Base-by-base conservation (phyloP, 2,797 vertebrate genomes). In the Eospalax fontanierii region DNA sequence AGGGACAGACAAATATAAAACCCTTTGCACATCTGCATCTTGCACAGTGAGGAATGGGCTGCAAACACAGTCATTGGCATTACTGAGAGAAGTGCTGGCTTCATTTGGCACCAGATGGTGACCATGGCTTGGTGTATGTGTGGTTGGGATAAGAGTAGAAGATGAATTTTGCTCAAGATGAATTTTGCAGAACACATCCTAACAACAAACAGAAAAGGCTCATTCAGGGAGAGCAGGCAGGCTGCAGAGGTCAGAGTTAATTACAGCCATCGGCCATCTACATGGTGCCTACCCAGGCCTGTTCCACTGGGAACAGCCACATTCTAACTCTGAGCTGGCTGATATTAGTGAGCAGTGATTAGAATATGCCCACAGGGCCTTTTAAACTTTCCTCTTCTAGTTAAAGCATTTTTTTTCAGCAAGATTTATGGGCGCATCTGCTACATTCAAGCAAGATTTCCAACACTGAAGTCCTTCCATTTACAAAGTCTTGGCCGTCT, bases 281-380 rank as follows among this genome's bases (percentile, higher is more conserved):
- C 93, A 86, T 18, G 0, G 94, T 93, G 97, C 96, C 4, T 96
- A 97, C 97, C 91, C 88, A 0, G 96, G 94, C 95, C 97, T 92
- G 97, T 97, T 98, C 98, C 96, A 1, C 91, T 96, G 98, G 97
- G 98, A 98, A 89, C 96, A 24, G 95, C 19, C 66, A 30, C 95
- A 19, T 93, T 98, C 97, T 97, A 96, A 83, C 66, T 95, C 97
- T 33, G 87, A 96, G 97, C 98, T 88, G 94, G 97, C 97, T 96
- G 96, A 97, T 97, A 98, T 98, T 97, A 97, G 97, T 91, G 96
- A 98, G 97, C 96, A 93, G 97, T 98, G 98, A 98, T 98, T 98
- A 98, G 98, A 98, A 98, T 97, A 97, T 97, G 98, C 98, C 98
- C 98, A 97, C 96, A 98, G 98, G 98, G 98, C 97, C 97, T 97